Conservation (phyloP, 2,888 invertebrate genomes). For the Molorchus minor region DNA sequence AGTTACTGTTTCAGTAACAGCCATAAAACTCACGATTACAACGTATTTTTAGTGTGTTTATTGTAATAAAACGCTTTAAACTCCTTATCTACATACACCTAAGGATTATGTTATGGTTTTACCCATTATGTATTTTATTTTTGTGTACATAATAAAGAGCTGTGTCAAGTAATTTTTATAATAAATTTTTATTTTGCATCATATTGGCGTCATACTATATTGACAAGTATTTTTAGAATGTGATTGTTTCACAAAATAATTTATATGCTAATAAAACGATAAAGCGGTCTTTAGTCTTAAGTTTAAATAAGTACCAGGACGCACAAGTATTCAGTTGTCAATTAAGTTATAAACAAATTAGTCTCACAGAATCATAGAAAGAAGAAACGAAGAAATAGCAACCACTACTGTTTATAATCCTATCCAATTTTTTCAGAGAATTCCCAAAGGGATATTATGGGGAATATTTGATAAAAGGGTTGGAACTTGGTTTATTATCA, state of each 20-base stretch:
- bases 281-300: conserved; percentile 4
- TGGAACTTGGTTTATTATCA: too few relatives aligned
- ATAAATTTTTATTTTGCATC: conserved; percentile 5
- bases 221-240: conserved; percentile 1
- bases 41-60: conserved; percentile 11
- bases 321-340: too few relatives aligned
- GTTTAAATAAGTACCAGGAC: too few relatives aligned
- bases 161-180: conserved; percentile 2
- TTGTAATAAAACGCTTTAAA: not conserved
- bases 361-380: too few relatives aligned
- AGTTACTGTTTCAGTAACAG: not conserved
- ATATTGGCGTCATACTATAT: conserved; percentile 20
- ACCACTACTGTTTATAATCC: too few relatives aligned
- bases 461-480: too few relatives aligned
- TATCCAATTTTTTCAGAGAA: too few relatives aligned
- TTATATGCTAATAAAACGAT: conserved; percentile 1
- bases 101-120: not conserved
- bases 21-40: not conserved
- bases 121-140: not conserved
- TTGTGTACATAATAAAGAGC: not conserved
- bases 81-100: not conserved
- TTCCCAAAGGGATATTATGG: too few relatives aligned
- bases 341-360: too few relatives aligned
- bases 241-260: conserved; percentile 1
- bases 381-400: too few relatives aligned